These are phyloP conservation scores for Steatocranus sp. DNA, from an alignment of 2,797 vertebrate species.

Conservation along the genomic window DNA sequence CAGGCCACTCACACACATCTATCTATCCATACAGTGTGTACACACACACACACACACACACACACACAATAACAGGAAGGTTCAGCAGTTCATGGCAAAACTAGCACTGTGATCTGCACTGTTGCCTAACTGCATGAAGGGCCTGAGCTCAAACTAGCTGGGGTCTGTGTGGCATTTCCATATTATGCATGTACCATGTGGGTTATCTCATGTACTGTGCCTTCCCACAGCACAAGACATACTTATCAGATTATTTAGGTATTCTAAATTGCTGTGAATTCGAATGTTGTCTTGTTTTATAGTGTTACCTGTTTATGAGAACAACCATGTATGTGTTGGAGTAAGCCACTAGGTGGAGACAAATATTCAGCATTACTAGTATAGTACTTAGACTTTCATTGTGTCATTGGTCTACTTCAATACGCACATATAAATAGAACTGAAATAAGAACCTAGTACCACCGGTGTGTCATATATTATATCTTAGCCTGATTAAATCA, in stretches of 20 bases:
- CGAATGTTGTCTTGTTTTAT: not conserved
- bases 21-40: not conserved
- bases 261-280: not conserved
- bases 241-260: not conserved
- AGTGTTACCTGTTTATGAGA: not conserved
- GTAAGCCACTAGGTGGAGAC: not conserved
- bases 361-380: not conserved
- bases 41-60: too few species aligned
- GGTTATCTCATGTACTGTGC: not conserved
- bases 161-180: not conserved
- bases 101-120: not conserved
- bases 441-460: not conserved
- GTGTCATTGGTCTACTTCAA: not conserved
- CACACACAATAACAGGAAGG: not conserved
- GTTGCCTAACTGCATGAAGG: not conserved
- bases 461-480: not conserved
- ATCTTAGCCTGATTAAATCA: not conserved
- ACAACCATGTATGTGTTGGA: not conserved
- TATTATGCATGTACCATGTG: not conserved
- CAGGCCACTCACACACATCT: not conserved
- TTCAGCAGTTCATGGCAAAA: not conserved
- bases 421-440: not conserved
- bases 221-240: not conserved
- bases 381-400: not conserved
- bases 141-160: not conserved